Conservation (phyloP, 2,888 invertebrate species). For the Oscheius sp. region DNA sequence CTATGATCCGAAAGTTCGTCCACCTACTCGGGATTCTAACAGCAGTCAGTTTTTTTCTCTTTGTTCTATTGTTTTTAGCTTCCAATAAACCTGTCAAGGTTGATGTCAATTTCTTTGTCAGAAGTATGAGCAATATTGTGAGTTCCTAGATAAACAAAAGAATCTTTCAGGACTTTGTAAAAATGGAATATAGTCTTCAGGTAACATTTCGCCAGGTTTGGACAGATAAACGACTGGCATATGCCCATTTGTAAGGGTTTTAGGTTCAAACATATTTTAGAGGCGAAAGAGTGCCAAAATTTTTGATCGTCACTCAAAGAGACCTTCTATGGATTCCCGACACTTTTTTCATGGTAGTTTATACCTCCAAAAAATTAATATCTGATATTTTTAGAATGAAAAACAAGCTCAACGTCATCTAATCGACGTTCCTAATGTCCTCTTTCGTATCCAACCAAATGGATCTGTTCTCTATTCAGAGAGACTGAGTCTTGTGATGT, state of each 20-base stretch:
- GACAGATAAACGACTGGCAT: slow-evolving; percentile 17
- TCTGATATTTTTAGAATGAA: slow-evolving; percentile 23
- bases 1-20: slow-evolving; percentile 5
- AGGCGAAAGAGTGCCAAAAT: slow-evolving; percentile 5
- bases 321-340: slow-evolving; percentile 25
- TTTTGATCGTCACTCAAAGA: neutral
- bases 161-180: slow-evolving; percentile 15
- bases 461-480: slow-evolving; percentile 26
- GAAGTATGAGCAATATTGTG: slow-evolving; percentile 2
- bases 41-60: neutral
- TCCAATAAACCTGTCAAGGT: slow-evolving; percentile 16
- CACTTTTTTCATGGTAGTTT: slow-evolving; percentile 21
- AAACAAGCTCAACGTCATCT: slow-evolving; percentile 15
- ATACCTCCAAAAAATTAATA: neutral
- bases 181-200: slow-evolving; percentile 27
- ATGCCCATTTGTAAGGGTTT: slow-evolving; percentile 6
- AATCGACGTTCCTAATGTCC: slow-evolving; percentile 24
- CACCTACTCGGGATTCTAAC: neutral
- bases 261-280: neutral
- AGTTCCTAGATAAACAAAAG: neutral
- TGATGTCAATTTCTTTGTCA: slow-evolving; percentile 8
- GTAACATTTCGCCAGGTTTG: slow-evolving; percentile 26
- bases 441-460: slow-evolving; percentile 18
- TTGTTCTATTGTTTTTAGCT: neutral
- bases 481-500: slow-evolving; percentile 6